Conservation (phyloP, 1,140 invertebrate species). For the Cydia amplana region DNA sequence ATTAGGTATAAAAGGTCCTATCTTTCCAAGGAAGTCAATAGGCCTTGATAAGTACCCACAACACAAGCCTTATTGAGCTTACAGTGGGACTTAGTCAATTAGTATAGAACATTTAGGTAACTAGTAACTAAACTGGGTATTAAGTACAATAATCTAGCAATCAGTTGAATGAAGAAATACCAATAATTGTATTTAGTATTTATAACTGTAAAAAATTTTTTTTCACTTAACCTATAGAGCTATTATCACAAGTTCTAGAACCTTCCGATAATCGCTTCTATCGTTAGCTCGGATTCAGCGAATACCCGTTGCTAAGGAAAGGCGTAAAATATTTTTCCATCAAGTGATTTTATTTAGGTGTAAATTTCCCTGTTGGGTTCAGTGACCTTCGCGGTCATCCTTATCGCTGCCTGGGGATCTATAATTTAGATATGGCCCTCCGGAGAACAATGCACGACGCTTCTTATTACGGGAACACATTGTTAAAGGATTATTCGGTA, state of each 20-base stretch:
- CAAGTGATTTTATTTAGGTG: conserved; percentile 19
- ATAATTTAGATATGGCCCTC: conserved; percentile 48
- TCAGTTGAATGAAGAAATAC: too few relatives aligned
- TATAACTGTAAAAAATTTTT: too few relatives aligned
- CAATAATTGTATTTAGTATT: too few relatives aligned
- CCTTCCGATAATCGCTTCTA: neutral
- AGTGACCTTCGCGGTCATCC: conserved; percentile 41
- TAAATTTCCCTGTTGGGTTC: conserved; percentile 13
- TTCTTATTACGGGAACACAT: conserved; percentile 7
- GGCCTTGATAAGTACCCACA: too few relatives aligned
- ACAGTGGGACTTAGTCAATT: too few relatives aligned
- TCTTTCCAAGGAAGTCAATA: too few relatives aligned
- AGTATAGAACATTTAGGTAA: too few relatives aligned
- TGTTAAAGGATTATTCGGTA: conserved; percentile 8
- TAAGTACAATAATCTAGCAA: neutral
- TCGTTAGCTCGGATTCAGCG: neutral
- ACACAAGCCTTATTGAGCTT: too few relatives aligned
- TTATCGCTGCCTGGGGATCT: conserved; percentile 39
- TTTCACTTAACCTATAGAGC: neutral
- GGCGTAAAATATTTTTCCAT: conserved; percentile 11
- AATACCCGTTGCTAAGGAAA: neutral
- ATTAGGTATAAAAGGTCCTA: too few relatives aligned
- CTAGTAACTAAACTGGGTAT: too few relatives aligned
- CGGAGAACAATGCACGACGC: conserved; percentile 36
- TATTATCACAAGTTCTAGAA: neutral